phyloP scores from a whole-genome alignment of 2,113 vertebrate species.

The Nothobranchius furzeri region DNA sequence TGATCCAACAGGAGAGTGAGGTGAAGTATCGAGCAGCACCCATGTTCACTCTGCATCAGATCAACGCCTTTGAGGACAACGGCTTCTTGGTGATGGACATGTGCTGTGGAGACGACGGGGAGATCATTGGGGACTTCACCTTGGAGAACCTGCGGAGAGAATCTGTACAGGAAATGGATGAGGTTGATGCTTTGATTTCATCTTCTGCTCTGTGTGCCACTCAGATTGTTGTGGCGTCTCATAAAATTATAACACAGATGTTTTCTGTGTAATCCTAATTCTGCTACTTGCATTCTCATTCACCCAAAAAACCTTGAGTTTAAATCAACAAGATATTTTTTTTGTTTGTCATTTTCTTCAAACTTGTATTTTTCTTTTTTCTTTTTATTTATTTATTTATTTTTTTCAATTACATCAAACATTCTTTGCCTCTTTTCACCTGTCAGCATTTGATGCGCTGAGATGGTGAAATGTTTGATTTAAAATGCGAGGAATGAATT shows the following conservation, averaged over 20 bases:
- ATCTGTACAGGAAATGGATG: conserved; percentile 82
- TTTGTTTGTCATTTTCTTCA: conserved; percentile 2
- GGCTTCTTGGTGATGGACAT: conserved; percentile 89
- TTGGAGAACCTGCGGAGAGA: conserved; percentile 84
- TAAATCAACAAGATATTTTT: conserved; percentile 1
- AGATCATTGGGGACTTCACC: conserved; percentile 77
- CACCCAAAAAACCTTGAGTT: neutral
- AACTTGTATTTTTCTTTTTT: too few relatives aligned
- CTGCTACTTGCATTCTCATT: neutral
- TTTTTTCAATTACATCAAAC: conserved; percentile 1
- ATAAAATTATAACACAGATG: too few relatives aligned
- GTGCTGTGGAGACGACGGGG: conserved; percentile 87
- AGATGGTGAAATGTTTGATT: conserved; percentile 19
- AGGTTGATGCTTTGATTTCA: conserved; percentile 73
- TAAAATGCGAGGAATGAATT: conserved; percentile 6
- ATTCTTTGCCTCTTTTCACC: neutral
- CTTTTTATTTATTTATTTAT: too few relatives aligned
- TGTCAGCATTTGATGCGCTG: conserved; percentile 7
- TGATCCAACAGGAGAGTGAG: conserved; percentile 65
- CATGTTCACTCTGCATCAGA: conserved; percentile 88
- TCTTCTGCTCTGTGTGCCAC: too few relatives aligned
- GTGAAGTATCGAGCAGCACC: conserved; percentile 78
- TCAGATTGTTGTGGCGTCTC: too few relatives aligned
- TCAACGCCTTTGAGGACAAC: conserved; percentile 90
- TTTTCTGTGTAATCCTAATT: neutral